Conservation (phyloP, 2,113 vertebrate species). For the Cryptotis parvus region DNA sequence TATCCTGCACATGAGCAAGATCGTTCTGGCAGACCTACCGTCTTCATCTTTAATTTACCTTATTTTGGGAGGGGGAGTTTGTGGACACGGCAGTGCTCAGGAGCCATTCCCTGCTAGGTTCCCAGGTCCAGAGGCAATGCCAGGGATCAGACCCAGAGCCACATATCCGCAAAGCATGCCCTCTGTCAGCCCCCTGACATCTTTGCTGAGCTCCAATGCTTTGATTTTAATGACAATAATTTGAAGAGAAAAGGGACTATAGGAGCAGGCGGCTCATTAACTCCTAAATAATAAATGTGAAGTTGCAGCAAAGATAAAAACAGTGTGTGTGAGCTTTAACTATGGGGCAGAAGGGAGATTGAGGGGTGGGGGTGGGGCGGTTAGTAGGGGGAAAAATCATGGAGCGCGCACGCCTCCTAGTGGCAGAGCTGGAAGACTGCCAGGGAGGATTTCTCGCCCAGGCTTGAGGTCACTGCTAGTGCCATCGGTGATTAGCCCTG, state of each 20-base stretch:
- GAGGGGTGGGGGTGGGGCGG: too few species aligned
- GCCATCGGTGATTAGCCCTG: too few species aligned
- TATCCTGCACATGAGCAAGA: too few species aligned
- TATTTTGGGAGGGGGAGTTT: too few species aligned
- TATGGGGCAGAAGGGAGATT: too few species aligned
- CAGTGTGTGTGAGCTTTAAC: too few species aligned
- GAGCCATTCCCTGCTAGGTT: too few species aligned
- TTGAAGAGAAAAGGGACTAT: conserved; percentile 20
- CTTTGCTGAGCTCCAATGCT: not conserved
- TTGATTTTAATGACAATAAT: conserved; percentile 43
- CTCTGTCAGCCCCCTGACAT: not conserved
- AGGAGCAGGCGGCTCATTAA: not conserved
- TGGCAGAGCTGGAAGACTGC: conserved; percentile 33
- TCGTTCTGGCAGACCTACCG: not conserved
- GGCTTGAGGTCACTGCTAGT: not conserved
- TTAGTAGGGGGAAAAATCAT: not conserved
- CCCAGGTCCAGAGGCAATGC: too few species aligned
- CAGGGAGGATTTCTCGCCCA: not conserved
- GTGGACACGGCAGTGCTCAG: too few species aligned
- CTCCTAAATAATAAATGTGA: conserved; percentile 45
- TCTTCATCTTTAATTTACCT: not conserved
- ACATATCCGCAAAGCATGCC: too few species aligned
- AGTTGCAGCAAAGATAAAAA: not conserved
- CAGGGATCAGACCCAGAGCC: too few species aligned
- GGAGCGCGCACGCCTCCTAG: conserved; percentile 69